These are phyloP conservation scores for Heliconius ismenius DNA, from an alignment of 2,888 invertebrate species.

Conservation along the genomic window DNA sequence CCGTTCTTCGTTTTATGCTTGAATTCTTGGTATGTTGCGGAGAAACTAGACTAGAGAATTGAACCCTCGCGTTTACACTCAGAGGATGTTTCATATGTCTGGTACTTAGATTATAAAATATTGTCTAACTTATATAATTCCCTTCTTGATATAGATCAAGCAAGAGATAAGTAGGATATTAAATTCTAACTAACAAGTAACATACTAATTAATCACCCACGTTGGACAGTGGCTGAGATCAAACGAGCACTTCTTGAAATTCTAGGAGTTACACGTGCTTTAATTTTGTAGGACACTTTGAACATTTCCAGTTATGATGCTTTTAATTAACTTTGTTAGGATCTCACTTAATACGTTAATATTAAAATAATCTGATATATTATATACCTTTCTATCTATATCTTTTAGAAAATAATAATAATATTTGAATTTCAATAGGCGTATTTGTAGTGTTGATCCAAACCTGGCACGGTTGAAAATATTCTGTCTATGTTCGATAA, in stretches of 20 bases:
- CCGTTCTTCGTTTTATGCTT: not conserved
- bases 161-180: not conserved
- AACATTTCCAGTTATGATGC: constrained; percentile 17
- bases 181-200: constrained; percentile 15
- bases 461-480: too few species aligned
- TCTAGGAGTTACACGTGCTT: constrained; percentile 20
- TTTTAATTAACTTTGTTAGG: constrained; percentile 14
- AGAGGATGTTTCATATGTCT: not conserved
- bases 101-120: not conserved
- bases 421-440: not conserved
- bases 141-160: not conserved
- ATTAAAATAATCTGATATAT: not conserved
- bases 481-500: not conserved
- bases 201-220: constrained; percentile 33
- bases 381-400: not conserved
- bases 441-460: not conserved
- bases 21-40: not conserved
- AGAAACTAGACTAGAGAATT: not conserved
- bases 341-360: not conserved
- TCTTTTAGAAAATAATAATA: not conserved
- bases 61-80: not conserved
- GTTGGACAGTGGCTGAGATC: constrained; percentile 29
- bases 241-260: constrained; percentile 29
- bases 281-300: constrained; percentile 19
- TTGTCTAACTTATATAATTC: not conserved